Conservation (phyloP, 2,113 vertebrate genomes). For the Antennarius striatus region DNA sequence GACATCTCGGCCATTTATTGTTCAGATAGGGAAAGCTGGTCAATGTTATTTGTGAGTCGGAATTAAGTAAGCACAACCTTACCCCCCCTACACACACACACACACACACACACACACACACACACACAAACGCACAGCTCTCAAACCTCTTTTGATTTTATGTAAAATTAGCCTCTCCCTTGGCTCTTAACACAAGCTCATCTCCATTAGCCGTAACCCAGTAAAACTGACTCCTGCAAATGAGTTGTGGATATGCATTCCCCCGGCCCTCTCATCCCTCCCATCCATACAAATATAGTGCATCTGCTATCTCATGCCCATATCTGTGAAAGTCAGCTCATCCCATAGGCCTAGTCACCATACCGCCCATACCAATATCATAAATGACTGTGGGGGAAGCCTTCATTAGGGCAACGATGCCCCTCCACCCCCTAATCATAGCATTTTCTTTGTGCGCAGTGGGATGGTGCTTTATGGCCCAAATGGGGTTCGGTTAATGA, state of each 20-base stretch:
- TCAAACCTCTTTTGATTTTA: slow-evolving; percentile 64
- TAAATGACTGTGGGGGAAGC: slow-evolving; percentile 79
- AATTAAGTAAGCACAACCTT: slow-evolving; percentile 28
- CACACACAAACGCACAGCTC: slow-evolving; percentile 1
- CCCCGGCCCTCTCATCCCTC: slow-evolving; percentile 50
- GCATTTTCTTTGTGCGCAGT: slow-evolving; percentile 70
- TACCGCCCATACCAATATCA: slow-evolving; percentile 81
- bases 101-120: neutral
- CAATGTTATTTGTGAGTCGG: slow-evolving; percentile 1
- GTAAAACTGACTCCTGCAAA: slow-evolving; percentile 78
- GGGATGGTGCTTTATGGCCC: slow-evolving; percentile 77
- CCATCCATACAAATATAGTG: slow-evolving; percentile 66
- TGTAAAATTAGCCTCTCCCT: slow-evolving; percentile 75
- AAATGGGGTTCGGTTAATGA: slow-evolving; percentile 80
- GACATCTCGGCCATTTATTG: slow-evolving; percentile 12
- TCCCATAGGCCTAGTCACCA: slow-evolving; percentile 78
- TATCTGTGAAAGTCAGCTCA: slow-evolving; percentile 61
- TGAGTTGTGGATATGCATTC: slow-evolving; percentile 72
- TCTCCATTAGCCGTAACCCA: slow-evolving; percentile 72
- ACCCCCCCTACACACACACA: slow-evolving; percentile 7
- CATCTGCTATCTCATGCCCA: slow-evolving; percentile 52
- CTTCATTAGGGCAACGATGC: slow-evolving; percentile 78
- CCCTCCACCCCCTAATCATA: slow-evolving; percentile 74
- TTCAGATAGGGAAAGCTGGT: slow-evolving; percentile 19
- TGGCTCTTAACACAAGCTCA: slow-evolving; percentile 75